Percentiles rank a stretch among this genome's conserved stretches.
These are phyloP conservation scores for Tuberolachnus salignus DNA, from an alignment of 2,888 invertebrate species.

Conservation along the genomic window DNA sequence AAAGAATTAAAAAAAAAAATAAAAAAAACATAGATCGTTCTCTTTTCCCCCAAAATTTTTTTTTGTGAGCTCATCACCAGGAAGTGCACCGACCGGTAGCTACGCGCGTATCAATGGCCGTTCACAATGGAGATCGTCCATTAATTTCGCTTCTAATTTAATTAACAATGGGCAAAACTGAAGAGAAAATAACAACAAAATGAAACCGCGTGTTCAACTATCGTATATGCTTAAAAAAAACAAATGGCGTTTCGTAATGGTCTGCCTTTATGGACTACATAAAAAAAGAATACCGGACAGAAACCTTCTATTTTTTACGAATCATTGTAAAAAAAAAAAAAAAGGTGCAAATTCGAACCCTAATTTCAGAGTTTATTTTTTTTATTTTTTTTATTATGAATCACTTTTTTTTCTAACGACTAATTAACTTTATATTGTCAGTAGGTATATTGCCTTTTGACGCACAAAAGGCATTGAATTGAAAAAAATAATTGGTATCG, in stretches of 20 bases:
- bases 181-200: slow-evolving; percentile 53
- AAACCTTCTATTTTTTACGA: slow-evolving; percentile 50
- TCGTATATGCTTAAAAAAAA: slow-evolving; percentile 36
- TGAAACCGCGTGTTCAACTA: slow-evolving; percentile 49
- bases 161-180: slow-evolving; percentile 47
- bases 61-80: slow-evolving; percentile 49
- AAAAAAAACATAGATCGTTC: slow-evolving; percentile 41
- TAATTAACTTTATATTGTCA: slow-evolving; percentile 47
- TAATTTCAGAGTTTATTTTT: slow-evolving; percentile 43
- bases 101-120: slow-evolving; percentile 47
- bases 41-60: slow-evolving; percentile 35
- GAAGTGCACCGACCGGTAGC: slow-evolving; percentile 34
- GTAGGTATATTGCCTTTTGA: slow-evolving; percentile 26
- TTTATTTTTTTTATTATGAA: slow-evolving; percentile 29
- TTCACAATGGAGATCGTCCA: slow-evolving; percentile 49
- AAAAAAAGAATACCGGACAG: slow-evolving; percentile 50
- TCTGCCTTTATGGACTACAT: slow-evolving; percentile 16
- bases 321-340: slow-evolving; percentile 50
- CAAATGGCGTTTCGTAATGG: slow-evolving; percentile 46
- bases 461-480: slow-evolving; percentile 25
- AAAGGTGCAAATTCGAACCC: slow-evolving; percentile 52
- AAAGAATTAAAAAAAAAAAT: slow-evolving; percentile 25
- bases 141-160: slow-evolving; percentile 54
- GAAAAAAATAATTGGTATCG: slow-evolving; percentile 28
- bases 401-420: slow-evolving; percentile 37